Evolutionary conservation across 2,888 invertebrate genomes (phyloP).

Genomic region (Aphidius colemani): DNA sequence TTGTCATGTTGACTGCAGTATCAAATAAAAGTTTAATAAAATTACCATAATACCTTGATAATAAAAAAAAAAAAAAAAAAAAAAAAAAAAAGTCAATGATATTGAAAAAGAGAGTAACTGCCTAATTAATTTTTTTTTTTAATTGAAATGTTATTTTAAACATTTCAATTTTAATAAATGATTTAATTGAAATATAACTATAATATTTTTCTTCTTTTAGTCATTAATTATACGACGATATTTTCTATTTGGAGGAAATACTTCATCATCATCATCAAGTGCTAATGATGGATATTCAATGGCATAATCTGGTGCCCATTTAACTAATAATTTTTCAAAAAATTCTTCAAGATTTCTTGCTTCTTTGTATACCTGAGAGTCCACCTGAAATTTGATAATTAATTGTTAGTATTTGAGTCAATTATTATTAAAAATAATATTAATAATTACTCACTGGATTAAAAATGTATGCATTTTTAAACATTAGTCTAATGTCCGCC

Average conservation of each 20-base stretch:
- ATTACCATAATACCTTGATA: too few species aligned
- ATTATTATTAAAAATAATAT: not conserved
- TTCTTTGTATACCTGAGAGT: conserved; percentile 77
- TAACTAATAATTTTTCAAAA: conserved; percentile 79
- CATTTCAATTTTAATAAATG: conserved; percentile 4
- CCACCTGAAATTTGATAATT: conserved; percentile 64
- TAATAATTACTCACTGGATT: conserved; percentile 72
- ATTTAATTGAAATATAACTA: not conserved
- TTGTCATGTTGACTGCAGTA: too few species aligned
- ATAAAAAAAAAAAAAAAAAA: too few species aligned
- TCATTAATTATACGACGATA: conserved; percentile 63
- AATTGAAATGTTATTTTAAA: too few species aligned
- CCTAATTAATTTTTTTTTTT: too few species aligned
- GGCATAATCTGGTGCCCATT: conserved; percentile 80
- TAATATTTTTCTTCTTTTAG: conserved; percentile 34
- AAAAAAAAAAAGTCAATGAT: too few species aligned
- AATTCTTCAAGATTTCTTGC: conserved; percentile 83
- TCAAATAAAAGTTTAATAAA: too few species aligned
- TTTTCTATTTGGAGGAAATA: conserved; percentile 63
- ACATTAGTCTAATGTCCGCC: conserved; percentile 81
- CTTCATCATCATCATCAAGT: conserved; percentile 59
- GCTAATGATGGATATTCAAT: conserved; percentile 62
- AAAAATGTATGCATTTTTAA: conserved; percentile 84
- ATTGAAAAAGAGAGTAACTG: too few species aligned
- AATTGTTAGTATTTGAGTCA: not conserved